phyloP scores from a whole-genome alignment of 2,797 vertebrate species.

The Heteromormyrus szaboi region DNA sequence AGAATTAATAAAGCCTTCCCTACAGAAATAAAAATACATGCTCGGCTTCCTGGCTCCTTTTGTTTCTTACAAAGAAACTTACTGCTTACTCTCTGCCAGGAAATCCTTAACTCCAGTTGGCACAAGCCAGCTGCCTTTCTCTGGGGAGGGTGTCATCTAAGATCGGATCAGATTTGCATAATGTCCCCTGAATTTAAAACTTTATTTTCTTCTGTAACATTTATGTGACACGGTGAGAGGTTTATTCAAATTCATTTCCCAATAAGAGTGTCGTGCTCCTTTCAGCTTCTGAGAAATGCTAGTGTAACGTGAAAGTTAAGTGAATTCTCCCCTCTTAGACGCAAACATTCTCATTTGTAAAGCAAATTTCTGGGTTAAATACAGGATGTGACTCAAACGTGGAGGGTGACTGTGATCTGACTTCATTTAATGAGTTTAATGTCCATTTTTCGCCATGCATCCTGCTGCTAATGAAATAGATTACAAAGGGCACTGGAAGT shows the following conservation, averaged over 20 bases:
- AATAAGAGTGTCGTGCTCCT: neutral
- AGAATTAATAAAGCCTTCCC: neutral
- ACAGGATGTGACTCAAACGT: neutral
- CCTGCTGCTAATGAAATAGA: constrained; percentile 7
- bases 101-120: neutral
- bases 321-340: neutral
- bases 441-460: neutral
- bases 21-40: neutral
- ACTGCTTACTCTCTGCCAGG: neutral
- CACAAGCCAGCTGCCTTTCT: neutral
- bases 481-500: neutral
- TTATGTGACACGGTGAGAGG: neutral
- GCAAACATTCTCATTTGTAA: neutral
- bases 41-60: neutral
- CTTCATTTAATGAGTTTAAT: neutral
- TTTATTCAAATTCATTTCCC: constrained; percentile 8
- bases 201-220: constrained; percentile 5
- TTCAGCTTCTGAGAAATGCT: neutral
- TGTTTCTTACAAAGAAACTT: neutral
- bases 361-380: neutral
- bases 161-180: constrained; percentile 5
- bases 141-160: neutral
- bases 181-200: neutral
- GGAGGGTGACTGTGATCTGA: neutral
- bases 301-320: neutral